A percentile compares a stretch with the other conserved stretches of the same genome.
Evolutionary conservation across 2,797 vertebrate genomes (phyloP).

Genomic region (Erithacus rubecula): DNA sequence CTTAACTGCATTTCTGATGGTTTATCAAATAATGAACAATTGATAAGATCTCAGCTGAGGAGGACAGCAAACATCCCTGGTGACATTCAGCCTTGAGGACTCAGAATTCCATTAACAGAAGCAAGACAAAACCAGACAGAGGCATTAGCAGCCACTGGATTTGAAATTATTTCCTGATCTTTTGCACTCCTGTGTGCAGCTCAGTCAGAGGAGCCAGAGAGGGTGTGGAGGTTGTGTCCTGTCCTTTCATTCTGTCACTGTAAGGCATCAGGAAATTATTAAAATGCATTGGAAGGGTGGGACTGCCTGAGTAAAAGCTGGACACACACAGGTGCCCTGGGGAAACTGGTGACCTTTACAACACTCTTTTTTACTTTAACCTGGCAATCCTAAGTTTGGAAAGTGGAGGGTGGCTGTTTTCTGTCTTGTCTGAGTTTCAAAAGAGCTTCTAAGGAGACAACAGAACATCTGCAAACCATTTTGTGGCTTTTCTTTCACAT

Average conservation of each 20-base stretch:
- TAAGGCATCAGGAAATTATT: neutral
- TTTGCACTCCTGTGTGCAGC: neutral
- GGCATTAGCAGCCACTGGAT: neutral
- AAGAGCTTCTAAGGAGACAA: neutral
- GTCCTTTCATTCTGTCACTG: neutral
- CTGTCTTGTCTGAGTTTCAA: neutral
- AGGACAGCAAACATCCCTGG: constrained; percentile 25
- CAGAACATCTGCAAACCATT: neutral
- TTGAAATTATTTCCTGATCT: neutral
- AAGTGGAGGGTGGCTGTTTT: neutral
- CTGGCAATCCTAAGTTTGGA: neutral
- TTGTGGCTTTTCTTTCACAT: neutral
- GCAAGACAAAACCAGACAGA: neutral
- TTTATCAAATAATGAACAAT: constrained; percentile 60
- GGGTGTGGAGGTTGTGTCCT: neutral
- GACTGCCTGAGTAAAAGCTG: neutral
- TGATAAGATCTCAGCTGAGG: constrained; percentile 38
- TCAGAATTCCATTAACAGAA: neutral
- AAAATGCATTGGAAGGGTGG: neutral
- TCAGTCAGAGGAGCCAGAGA: neutral
- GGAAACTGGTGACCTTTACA: neutral
- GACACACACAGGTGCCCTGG: neutral
- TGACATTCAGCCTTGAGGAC: constrained; percentile 15
- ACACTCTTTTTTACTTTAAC: neutral
- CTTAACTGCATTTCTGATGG: constrained; percentile 24